Evolutionary conservation across 2,113 vertebrate genomes (phyloP).

Genomic region (Caranx ignobilis): DNA sequence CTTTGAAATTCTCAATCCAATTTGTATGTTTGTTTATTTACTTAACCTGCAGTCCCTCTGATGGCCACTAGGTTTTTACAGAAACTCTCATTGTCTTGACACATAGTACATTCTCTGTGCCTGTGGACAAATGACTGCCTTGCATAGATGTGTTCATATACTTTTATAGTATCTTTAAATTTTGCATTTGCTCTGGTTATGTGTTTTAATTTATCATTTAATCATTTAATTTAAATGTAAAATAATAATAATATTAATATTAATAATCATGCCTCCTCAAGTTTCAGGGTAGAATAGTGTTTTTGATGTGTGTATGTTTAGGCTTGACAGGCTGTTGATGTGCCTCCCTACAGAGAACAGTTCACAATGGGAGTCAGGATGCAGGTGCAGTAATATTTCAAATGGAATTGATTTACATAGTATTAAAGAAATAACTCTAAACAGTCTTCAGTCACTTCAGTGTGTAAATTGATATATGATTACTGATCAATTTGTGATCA

Average conservation of each 20-base stretch:
- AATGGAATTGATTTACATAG: neutral
- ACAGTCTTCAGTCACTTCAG: neutral
- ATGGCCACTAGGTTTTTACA: neutral
- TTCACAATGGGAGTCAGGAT: neutral
- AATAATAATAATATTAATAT: neutral
- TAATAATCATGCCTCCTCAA: neutral
- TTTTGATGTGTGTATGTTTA: neutral
- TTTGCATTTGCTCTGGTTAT: neutral
- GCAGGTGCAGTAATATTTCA: constrained; percentile 2
- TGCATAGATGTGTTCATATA: neutral
- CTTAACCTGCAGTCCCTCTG: constrained; percentile 2
- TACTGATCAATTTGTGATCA: neutral
- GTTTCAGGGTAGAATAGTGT: neutral
- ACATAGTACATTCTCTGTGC: neutral
- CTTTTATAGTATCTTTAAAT: neutral
- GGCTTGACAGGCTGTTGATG: neutral
- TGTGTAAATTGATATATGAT: neutral
- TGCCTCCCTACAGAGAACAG: neutral
- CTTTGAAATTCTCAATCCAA: neutral
- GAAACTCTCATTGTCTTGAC: neutral
- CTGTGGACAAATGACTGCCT: neutral
- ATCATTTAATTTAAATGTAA: neutral
- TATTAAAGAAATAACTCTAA: neutral
- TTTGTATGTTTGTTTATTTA: neutral
- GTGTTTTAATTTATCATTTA: neutral